Base-by-base conservation (phyloP, 2,888 invertebrate genomes). In the Carabus problematicus region DNA sequence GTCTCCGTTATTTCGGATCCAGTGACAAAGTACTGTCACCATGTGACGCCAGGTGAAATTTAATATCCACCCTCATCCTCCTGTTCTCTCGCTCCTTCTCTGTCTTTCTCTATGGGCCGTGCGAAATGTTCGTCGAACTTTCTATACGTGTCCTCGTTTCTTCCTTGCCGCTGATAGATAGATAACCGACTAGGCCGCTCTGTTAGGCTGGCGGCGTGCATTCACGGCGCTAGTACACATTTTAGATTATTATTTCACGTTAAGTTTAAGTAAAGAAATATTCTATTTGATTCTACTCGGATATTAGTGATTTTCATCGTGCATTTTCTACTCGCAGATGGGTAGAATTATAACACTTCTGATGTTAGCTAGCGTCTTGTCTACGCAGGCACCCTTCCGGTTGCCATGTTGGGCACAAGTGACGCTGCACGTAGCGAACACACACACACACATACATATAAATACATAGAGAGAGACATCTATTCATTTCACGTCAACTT, bases 11-110 rank as follows among this genome's bases (percentile, higher is more conserved):
- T 70, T 59, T 70, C 71, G 73, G 74, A 73, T 74, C 73, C 74
- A 75, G 75, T 81, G 81, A 82, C 80, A 80, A 81, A 81, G 79
- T 79, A 80, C 80, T 73, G 77, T 77, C 78, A 77, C 78, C 82
- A 81, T 79, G 80, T 82, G 82, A 80, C 82, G 81, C 81, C 82
- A 81, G 82, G 82, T 82, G 80, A 80, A 81, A 81, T 82, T 82
- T 82, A 82, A 82, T 82, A 82, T 82, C 79, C 75, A 75, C 73
- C 76, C 75, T 75, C 72, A 70, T 70, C 71, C 73, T 75, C 19
- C 14, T 9, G 16, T 52, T 7, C 14, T 56, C 19, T 56, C 14
- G 19, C 19, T 56, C 40, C 11, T 11, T 60, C 59, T 67, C 54
- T 54, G 54, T 54, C 55, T 43, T 43, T 29, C 45, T 42, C 68